Conservation (phyloP, 2,113 vertebrate species). For the Semnornis frantzii region DNA sequence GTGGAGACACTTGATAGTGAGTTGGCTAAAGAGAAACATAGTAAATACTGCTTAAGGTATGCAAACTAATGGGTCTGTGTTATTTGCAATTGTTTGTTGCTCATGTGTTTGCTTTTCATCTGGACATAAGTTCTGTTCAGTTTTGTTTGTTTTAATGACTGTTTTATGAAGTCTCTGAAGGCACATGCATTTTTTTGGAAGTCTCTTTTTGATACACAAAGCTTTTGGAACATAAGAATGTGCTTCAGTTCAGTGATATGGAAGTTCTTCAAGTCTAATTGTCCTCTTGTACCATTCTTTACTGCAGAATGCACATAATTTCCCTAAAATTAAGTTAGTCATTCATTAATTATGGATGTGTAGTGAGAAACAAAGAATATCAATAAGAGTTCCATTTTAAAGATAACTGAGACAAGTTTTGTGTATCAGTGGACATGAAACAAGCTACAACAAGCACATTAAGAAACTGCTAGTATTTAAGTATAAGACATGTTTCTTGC, state of each 20-base stretch:
- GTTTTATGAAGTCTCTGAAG: neutral
- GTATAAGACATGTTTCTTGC: neutral
- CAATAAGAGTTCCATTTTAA: neutral
- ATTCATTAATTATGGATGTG: neutral
- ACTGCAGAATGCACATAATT: neutral
- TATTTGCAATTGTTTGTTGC: neutral
- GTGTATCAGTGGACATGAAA: neutral
- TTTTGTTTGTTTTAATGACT: neutral
- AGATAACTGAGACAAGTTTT: neutral
- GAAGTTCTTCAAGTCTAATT: neutral
- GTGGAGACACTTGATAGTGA: neutral
- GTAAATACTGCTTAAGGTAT: neutral
- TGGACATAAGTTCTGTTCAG: neutral
- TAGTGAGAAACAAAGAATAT: neutral
- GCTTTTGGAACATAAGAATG: neutral
- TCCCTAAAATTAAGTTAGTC: neutral
- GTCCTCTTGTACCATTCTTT: neutral
- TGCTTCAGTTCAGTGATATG: neutral
- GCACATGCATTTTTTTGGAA: neutral
- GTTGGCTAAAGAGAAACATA: neutral
- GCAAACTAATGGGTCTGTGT: neutral
- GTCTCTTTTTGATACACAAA: neutral
- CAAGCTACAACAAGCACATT: neutral
- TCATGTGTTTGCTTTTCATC: neutral
- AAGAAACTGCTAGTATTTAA: neutral